Base-by-base conservation (phyloP, 2,113 vertebrate species). In the Rhizomys pruinosus region DNA sequence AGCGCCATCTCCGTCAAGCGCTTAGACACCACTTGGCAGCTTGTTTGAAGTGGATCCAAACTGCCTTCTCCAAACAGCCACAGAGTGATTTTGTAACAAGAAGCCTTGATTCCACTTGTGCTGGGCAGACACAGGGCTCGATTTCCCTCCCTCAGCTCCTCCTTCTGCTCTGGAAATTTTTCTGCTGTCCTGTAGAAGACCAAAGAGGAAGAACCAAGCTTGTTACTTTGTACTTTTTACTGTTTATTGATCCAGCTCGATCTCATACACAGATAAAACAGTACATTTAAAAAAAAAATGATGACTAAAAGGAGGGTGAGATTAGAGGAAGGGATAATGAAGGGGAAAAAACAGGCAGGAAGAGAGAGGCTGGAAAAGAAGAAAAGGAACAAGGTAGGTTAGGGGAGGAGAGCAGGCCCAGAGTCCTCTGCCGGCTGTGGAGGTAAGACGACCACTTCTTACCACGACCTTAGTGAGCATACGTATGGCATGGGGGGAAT, bases 91-190 rank as follows among this genome's bases (percentile, higher is more conserved):
- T 69, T 87, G 87, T 27, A 27, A 77, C 27, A 52, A 84, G 79
- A 68, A 69, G 8, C 27, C 22, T 79, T 29, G 44, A 32, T 23
- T 34, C 87, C 72, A 0, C 1, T 27, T 0, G 0, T 29, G 55
- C 2, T 23, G 92, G 71, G 66, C 90, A 19, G 1, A 13, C n/a
- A n/a, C 13, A 3, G 64, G 74, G n/a, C 22, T 74, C 17, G 39
- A 47, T 93, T 77, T 77, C 39, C 37, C 22, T n/a, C 37, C 59
- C 71, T 16, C 44, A 0, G n/a, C 22, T 81, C 47, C 23, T 19
- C 84, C 57, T 94, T 93, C 93, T 89, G 72, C 63, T 68, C 59
- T 87, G 87, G 90, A 81, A 96, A 96, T 11, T 96, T 95, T 94
- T 93, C 74, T 95, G 84, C 84, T 91, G 87, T 64, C 91, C 94